Conservation (phyloP, 2,113 vertebrate species). For the Hyperopisus bebe region DNA sequence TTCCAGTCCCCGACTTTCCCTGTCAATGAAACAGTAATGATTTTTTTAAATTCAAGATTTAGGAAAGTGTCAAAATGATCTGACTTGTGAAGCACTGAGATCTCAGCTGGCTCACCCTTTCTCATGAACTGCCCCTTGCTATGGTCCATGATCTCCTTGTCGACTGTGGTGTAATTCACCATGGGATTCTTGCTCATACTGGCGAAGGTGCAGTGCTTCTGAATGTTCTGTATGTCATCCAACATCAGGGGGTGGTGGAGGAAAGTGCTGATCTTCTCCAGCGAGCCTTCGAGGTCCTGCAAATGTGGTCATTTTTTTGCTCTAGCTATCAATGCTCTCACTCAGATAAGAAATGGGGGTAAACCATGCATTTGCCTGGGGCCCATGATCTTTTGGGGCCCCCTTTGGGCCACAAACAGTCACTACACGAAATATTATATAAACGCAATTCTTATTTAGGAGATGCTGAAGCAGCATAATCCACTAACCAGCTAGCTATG, state of each 20-base stretch:
- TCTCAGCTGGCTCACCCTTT: slow-evolving; percentile 57
- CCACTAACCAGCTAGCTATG: background rate
- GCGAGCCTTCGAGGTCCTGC: slow-evolving; percentile 58
- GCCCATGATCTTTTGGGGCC: background rate
- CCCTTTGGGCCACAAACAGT: background rate
- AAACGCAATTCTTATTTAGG: background rate
- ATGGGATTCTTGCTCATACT: slow-evolving; percentile 72
- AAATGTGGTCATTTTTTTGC: background rate
- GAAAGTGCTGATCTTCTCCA: slow-evolving; percentile 58
- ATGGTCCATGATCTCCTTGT: slow-evolving; percentile 69
- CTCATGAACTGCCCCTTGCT: slow-evolving; percentile 73
- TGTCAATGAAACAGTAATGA: slow-evolving; percentile 25
- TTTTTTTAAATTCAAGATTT: background rate
- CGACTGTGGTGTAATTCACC: slow-evolving; percentile 67
- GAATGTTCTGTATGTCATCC: slow-evolving; percentile 47
- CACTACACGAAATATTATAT: background rate
- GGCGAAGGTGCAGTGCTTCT: slow-evolving; percentile 64
- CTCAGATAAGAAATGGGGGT: background rate
- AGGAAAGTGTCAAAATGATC: background rate
- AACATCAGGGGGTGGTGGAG: slow-evolving; percentile 55
- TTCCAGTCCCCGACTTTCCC: slow-evolving; percentile 74
- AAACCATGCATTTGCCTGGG: background rate
- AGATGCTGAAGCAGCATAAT: background rate
- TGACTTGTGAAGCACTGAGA: background rate
- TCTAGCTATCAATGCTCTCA: background rate